Evolutionary conservation across 1,140 invertebrate genomes (phyloP), one percentile per base, ranked within the genome.

Genomic region (Luehdorfia chinensis): DNA sequence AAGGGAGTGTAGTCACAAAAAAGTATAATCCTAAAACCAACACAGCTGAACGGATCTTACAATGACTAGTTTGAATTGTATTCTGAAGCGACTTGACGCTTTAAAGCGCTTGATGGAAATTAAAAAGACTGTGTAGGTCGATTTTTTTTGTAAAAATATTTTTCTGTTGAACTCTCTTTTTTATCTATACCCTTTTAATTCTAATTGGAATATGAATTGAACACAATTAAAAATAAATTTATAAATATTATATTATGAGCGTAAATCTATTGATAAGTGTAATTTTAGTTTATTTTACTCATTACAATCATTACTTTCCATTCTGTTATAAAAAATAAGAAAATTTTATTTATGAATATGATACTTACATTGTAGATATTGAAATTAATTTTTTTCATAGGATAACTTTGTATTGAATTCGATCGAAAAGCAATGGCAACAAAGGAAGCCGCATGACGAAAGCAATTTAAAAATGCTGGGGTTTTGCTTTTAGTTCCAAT

Each of bases 391-490:
- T 68, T 67, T 65, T 55, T 61, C 54, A 65, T 55, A 52, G 56
- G 36, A 45, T 49, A 45, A 43, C 36, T 49, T 55, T 52, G 47
- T 49, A 52, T 50, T 52, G 49, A 54, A 36, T 61, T 48, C 50
- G 48, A 49, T 54, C 56, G 54, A 46, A 59, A 55, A 55, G 56
- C 39, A 43, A 39, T 56, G 52, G 52, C 52, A 66, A 43, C 55
- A 64, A 66, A 65, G 74, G 76, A 72, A 68, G 68, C 66, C 65
- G 74, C 72, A 75, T 85, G 81, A 83, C 81, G 74, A 81, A 78
- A 76, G 59, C 70, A 85, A 84, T 84, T 85, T 79, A 71, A 79
- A 78, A 79, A 78, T 74, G 71, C 65, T 72, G 69, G 69, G 81
- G 78, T 78, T 84, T 75, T 66, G 64, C 63, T 74, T 75, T 78